Base-by-base conservation (phyloP, 2,797 vertebrate species). In the Semotilus atromaculatus region DNA sequence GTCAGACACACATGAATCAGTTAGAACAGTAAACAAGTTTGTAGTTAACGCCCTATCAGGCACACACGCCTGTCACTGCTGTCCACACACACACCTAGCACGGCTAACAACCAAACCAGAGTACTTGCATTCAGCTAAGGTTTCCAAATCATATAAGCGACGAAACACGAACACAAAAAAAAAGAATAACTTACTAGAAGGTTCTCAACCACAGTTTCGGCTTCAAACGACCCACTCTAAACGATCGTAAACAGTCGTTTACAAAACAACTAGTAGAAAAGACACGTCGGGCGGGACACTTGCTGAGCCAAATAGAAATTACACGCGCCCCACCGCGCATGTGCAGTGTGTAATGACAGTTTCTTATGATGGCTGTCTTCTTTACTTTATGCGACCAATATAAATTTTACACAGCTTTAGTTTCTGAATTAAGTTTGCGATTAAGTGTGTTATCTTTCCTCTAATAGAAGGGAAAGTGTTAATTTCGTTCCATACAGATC, bases 271-370 rank as follows among this genome's bases (percentile, higher is more conserved):
- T 21, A 36, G 14, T n/a, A 66, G 40, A 70, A 71, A 64, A 70
- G 9, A 74, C 19, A 11, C n/a, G 31, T 68, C 18, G 40, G 77
- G 77, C 31, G n/a, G n/a, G n/a, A 34, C 60, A 80, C 45, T 55
- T 9, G 11, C 76, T 64, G 76, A 45, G 76, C 38, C 76, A 45
- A 72, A 53, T 31, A 72, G n/a, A 62, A 82, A 82, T 48, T 11
- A 73, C 29, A 62, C n/a, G n/a, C 3, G 36, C 38, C 3, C 9
- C 38, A 62, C 55, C 13, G 81, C 81, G 85, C 85, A 83, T 80
- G 85, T 40, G 85, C 85, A 60, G 1, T 38, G 2, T 34, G 58
- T 29, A 48, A 19, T 80, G 58, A 45, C 77, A 51, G 8, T 23
- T 40, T 55, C 9, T 71, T 45, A 11, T 18, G 38, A n/a, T 48